phyloP scores from a whole-genome alignment of 2,797 vertebrate genomes.

The Sebastolobus alascanus region DNA sequence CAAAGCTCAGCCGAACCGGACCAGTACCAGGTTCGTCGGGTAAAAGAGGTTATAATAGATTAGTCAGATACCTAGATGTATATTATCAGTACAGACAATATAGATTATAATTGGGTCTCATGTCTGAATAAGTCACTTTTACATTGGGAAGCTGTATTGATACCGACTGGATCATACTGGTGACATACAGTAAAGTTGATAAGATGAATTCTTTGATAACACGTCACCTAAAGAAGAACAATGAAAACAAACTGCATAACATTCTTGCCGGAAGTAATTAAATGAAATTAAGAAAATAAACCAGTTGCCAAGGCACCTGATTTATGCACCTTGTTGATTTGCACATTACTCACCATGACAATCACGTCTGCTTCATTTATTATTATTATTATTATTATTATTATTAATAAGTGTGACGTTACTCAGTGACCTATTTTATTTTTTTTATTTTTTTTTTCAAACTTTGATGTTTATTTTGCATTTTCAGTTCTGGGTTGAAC shows the following conservation, averaged over 20 bases:
- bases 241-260: neutral
- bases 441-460: too few relatives aligned
- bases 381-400: neutral
- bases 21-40: too few relatives aligned
- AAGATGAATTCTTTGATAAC: too few relatives aligned
- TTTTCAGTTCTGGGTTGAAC: too few relatives aligned
- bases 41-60: too few relatives aligned
- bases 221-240: neutral
- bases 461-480: too few relatives aligned
- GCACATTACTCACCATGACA: neutral
- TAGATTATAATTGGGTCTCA: neutral
- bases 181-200: neutral
- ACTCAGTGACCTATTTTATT: too few relatives aligned
- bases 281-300: slow-evolving; percentile 18
- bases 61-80: too few relatives aligned
- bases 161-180: neutral
- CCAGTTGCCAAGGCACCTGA: neutral
- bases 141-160: neutral
- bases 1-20: too few relatives aligned
- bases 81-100: too few relatives aligned
- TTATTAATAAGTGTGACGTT: too few relatives aligned
- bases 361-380: neutral
- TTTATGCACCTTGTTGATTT: slow-evolving; percentile 1
- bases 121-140: slow-evolving; percentile 10
- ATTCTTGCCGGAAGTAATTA: slow-evolving; percentile 1